phyloP scores from a whole-genome alignment of 2,888 invertebrate species.

The Thalpophila matura region DNA sequence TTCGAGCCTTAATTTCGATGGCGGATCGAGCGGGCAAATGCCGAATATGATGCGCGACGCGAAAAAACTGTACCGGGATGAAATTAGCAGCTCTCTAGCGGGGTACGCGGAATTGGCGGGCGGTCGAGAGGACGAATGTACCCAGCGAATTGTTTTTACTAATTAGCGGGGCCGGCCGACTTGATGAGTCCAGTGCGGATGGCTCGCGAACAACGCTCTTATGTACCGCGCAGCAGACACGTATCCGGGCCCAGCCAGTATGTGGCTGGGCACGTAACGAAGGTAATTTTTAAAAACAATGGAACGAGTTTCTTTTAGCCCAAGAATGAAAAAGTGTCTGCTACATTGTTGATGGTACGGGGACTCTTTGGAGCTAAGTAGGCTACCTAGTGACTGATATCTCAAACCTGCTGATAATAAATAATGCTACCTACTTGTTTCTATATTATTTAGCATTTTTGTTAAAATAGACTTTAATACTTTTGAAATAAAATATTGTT shows the following conservation, averaged over 20 bases:
- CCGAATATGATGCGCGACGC: conserved; percentile 90
- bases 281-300: conserved; percentile 73
- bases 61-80: conserved; percentile 88
- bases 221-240: conserved; percentile 56
- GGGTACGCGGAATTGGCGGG: conserved; percentile 89
- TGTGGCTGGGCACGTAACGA: conserved; percentile 62
- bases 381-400: conserved; percentile 53
- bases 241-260: conserved; percentile 51
- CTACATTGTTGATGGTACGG: conserved; percentile 41
- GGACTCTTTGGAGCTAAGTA: conserved; percentile 37
- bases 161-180: conserved; percentile 85
- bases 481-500: background rate
- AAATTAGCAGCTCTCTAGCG: conserved; percentile 90
- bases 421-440: conserved; percentile 8
- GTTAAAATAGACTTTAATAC: background rate
- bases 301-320: conserved; percentile 63
- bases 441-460: background rate
- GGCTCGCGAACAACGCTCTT: conserved; percentile 62
- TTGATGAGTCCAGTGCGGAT: conserved; percentile 79
- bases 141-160: conserved; percentile 89
- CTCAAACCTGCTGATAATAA: conserved; percentile 10
- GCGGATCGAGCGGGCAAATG: conserved; percentile 89
- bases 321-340: conserved; percentile 55
- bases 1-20: conserved; percentile 90
- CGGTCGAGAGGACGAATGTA: conserved; percentile 88